Base-by-base conservation (phyloP, 2,797 vertebrate genomes). In the Astyanax mexicanus region DNA sequence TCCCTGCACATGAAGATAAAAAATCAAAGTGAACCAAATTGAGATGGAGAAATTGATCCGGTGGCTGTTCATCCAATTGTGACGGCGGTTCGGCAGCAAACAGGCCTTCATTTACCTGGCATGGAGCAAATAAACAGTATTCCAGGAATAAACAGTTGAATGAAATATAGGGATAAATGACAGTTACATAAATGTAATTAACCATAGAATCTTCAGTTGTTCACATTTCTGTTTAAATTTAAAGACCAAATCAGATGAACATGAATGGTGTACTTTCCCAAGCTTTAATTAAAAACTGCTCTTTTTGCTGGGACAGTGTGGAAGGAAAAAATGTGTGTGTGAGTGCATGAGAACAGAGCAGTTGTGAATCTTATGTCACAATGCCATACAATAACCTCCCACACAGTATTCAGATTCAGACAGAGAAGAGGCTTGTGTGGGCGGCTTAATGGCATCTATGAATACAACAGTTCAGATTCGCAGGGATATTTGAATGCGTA, bases 311-410 rank as follows among this genome's bases (percentile, higher is more conserved):
- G 64, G 75, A 75, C 71, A 69, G 75, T 69, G 67, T 32, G 29
- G n/a, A n/a, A n/a, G n/a, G n/a, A n/a, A n/a, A n/a, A n/a, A n/a
- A n/a, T 2, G 19, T 60, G n/a, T 13, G 71, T 42, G 10, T 15
- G 69, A 54, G 47, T 83, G 69, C 69, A 44, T 83, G 76, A 83
- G 81, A 82, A 44, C 51, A 51, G 78, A 78, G 57, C 64, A 74
- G 67, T 15, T 40, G 21, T 72, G 77, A 72, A 76, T 81, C 80
- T 82, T 81, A 81, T 79, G 70, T 77, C 70, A 78, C 78, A 79
- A 77, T 81, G 89, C 88, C 87, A 88, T 85, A 91, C 88, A 90
- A 87, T 87, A 88, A 84, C 89, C 89, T 88, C 90, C 91, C 86
- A 92, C 91, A 85, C 82, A 21, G 45, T 89, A 90, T 90, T 89